Evolutionary conservation across 2,113 vertebrate species (phyloP), one percentile per base, ranked within the genome.

Genomic region (Trogon surrucura): DNA sequence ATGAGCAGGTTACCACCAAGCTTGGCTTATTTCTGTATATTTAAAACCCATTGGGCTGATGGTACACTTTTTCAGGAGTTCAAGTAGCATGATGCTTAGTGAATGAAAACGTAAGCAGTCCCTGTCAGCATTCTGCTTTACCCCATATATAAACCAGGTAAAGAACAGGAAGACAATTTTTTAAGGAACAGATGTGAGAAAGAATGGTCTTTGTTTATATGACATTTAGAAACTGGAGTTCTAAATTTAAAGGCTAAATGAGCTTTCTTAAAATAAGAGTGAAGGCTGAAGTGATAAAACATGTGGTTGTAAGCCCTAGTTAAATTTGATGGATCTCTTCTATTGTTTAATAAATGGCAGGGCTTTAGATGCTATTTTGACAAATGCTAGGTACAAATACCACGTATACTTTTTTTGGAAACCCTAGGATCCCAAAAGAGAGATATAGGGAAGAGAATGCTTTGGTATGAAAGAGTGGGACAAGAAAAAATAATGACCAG

Each of bases 171-270:
- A 80, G 15, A 36, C 4, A 41, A 6, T 19, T 69, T 72, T 75
- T 56, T 0, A 73, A 75, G 16, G 69, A 88, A 56, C 11, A 72
- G 34, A 27, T 80, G 29, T 29, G 60, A 69, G 48, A 72, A 85
- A 60, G 23, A 93, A 69, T 13, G 12, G 2, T 60, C 48, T n/a
- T 67, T 89, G 16, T 65, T 87, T 89, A 88, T 36, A 10, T 29
- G 69, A 57, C 27, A 61, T 19, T 87, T 85, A 84, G 58, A 93
- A 85, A 38, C 12, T 62, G 47, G 23, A 38, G 17, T 71, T 86
- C 56, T 91, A 78, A 62, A 78, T 88, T 56, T 84, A 93, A 94
- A 81, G 29, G n/a, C 51, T 91, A n/a, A 65, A 51, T 47, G 58
- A 95, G n/a, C 54, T 77, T 80, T 61, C 85, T 77, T 88, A 88